Base-by-base conservation (phyloP, 2,797 vertebrate genomes). In the Acanthopagrus latus region DNA sequence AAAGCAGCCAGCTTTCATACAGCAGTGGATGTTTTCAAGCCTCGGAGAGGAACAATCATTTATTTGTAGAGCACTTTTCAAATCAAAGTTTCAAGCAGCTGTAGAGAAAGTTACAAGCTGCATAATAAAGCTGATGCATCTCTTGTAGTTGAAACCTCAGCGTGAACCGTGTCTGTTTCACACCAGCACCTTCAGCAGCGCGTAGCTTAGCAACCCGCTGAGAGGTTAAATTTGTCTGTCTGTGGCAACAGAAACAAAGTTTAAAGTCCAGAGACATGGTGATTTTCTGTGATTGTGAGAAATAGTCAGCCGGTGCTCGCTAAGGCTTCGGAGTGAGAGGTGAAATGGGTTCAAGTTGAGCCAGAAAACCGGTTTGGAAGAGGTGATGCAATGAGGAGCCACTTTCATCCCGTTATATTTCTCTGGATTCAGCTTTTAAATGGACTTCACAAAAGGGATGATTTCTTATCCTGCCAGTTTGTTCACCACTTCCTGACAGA, bases 31-130 rank as follows among this genome's bases (percentile, higher is more conserved):
- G 18, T 51, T 85, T 75, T 76, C 11, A 55, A 59, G 64, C 63
- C 54, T 1, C 38, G 38, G 18, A 50, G 80, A 33, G 18, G 50
- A 76, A 72, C 54, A 73, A 60, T 64, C 2, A 48, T 80, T 55
- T 64, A 64, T 73, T 81, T 82, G 70, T 18, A 16, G 54, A 74
- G 27, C 51, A 33, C 59, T 75, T 80, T 76, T 60, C 12, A 58
- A 71, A 71, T 82, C 29, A 48, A 70, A 78, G 54, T 46, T 52
- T 76, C 5, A 59, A 66, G 64, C 10, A 23, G 59, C 20, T 55
- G 56, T 18, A 41, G 17, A 64, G 44, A 71, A 48, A 62, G 50
- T 5, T 67, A 63, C 47, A 60, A 65, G 51, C 18, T 3, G 54
- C 48, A 33, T 21, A 10, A 27, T 11, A 20, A 1, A 72, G 25